phyloP scores from a whole-genome alignment of 2,797 vertebrate genomes.

The Manis javanica region DNA sequence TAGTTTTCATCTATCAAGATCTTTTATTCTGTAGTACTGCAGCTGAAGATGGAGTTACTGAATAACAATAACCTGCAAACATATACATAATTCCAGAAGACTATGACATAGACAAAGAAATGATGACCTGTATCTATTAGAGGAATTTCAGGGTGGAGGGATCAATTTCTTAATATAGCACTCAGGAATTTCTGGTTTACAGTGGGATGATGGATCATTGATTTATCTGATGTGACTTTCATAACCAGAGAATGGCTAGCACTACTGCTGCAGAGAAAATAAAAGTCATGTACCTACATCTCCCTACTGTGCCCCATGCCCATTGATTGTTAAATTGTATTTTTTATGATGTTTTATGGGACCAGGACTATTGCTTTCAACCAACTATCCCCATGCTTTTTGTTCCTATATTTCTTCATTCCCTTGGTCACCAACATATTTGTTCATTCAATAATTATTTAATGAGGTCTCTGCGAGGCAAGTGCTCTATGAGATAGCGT shows the following conservation, averaged over 20 bases:
- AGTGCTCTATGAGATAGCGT: neutral
- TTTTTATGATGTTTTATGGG: conserved; percentile 23
- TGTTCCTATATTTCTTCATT: neutral
- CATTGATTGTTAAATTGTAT: neutral
- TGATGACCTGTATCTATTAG: conserved; percentile 42
- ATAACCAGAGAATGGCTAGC: neutral
- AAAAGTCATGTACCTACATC: neutral
- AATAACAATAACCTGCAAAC: conserved; percentile 38
- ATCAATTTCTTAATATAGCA: conserved; percentile 40
- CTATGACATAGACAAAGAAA: neutral
- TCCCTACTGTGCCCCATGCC: neutral
- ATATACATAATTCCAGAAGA: neutral
- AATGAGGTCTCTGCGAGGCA: neutral
- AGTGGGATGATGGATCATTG: neutral
- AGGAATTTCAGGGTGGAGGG: neutral
- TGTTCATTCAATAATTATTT: neutral
- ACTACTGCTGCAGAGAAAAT: neutral
- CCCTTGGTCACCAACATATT: neutral
- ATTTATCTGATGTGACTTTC: conserved; percentile 27
- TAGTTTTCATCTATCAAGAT: conserved; percentile 12
- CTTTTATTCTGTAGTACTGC: neutral
- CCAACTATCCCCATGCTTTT: neutral
- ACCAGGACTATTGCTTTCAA: neutral
- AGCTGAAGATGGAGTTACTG: neutral
- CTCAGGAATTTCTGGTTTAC: conserved; percentile 19